A percentile compares a stretch with the other conserved stretches of the same genome.
Conservation (phyloP, 2,888 invertebrate genomes). For the Linyphia triangularis region DNA sequence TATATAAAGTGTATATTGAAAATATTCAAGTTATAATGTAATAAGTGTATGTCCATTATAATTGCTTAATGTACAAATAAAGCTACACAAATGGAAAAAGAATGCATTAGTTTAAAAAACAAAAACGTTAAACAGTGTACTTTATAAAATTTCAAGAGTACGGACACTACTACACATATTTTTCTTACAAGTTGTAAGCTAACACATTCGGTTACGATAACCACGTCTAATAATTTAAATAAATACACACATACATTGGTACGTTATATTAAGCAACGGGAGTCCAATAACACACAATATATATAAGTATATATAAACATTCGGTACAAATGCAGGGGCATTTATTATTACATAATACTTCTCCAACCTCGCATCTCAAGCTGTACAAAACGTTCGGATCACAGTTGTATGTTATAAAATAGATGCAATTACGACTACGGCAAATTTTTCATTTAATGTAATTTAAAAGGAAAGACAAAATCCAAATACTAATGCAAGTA, state of each 20-base stretch:
- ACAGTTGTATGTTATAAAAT: slow-evolving; percentile 28
- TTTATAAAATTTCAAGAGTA: slow-evolving; percentile 1
- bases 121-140: slow-evolving; percentile 16
- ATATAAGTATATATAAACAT: slow-evolving; percentile 38
- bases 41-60: no score
- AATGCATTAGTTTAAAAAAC: no score
- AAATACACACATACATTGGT: slow-evolving; percentile 52
- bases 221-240: slow-evolving; percentile 73
- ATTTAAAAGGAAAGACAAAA: no score
- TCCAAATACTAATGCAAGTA: no score
- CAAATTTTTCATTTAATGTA: no score
- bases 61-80: no score
- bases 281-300: slow-evolving; percentile 17
- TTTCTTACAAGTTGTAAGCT: neutral
- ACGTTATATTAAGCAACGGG: slow-evolving; percentile 27
- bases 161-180: neutral
- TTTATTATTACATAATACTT: slow-evolving; percentile 42
- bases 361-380: slow-evolving; percentile 26
- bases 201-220: slow-evolving; percentile 46
- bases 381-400: slow-evolving; percentile 22
- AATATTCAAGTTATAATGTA: no score
- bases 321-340: slow-evolving; percentile 48
- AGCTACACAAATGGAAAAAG: no score
- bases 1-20: no score
- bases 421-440: neutral